Evolutionary conservation across 92 coral and sea anemone species (phyloP), one percentile per base, ranked within the genome.

Genomic region (Galaxea fascicularis): DNA sequence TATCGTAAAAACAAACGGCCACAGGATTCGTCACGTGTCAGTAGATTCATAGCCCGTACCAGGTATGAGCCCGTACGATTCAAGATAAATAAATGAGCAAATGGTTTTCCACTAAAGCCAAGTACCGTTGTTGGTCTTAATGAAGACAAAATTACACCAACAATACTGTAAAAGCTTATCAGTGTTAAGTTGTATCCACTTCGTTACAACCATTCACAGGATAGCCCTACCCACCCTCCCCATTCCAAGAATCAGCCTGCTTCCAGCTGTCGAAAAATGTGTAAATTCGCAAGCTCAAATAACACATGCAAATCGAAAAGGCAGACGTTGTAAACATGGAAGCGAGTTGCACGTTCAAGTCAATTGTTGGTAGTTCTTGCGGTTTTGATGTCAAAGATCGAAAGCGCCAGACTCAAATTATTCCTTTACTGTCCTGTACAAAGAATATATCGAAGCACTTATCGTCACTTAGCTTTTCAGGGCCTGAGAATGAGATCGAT

Each of bases 351-450:
- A 80, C 90, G 20, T 87, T 81, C 21, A 87, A 45, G 82, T 57
- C 81, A 31, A 49, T 87, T 49, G 90, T 64, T 28, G 88, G 88
- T 71, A 53, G 73, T 27, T 72, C 44, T 25, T 87, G 87, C 74
- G 90, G 88, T 52, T 81, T 81, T 57, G 90, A 87, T 49, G 65
- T 49, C 44, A 28, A 76, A 80, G 91, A 87, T 29, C 64, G 70
- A 54, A 87, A 74, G 51, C 70, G 70, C 73, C 79, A 86, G 59
- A 79, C 85, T 27, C 59, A 85, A 85, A 57, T 54, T 74, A 62
- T 80, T 58, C 90, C 80, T 67, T 84, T 59, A 25, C 46, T 53
- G 49, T 54, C 88, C 60, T 81, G 88, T 67, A 53, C 88, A 73
- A 80, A 82, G 72, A 77, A 30, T 65, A 86, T 81, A 28, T 29